Evolutionary conservation across 1,140 invertebrate species (phyloP).

Genomic region (Orchesella cincta): DNA sequence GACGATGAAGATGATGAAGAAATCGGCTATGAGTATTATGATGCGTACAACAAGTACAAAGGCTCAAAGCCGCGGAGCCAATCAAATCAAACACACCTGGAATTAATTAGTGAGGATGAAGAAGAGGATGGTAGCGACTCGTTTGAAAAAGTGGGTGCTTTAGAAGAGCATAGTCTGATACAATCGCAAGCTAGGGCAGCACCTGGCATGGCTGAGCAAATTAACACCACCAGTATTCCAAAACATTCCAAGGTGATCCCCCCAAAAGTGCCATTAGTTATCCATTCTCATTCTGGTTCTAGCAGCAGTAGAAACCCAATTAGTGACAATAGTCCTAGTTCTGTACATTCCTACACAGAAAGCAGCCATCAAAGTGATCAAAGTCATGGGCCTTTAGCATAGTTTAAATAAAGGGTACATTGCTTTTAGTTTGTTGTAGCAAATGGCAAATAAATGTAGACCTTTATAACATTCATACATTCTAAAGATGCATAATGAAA

Average conservation of each 20-base stretch:
- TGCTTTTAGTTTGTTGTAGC: too few relatives aligned
- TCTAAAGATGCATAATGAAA: too few relatives aligned
- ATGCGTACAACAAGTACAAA: background rate
- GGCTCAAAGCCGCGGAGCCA: background rate
- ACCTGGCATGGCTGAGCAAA: background rate
- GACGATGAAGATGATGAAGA: constrained; percentile 36
- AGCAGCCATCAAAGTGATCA: too few relatives aligned
- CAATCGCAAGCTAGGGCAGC: background rate
- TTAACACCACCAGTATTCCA: background rate
- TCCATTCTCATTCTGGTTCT: background rate
- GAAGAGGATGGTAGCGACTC: background rate
- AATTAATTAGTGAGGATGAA: constrained; percentile 15
- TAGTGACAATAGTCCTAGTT: too few relatives aligned
- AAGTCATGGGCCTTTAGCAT: too few relatives aligned
- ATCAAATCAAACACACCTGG: background rate
- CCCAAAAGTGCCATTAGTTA: constrained; percentile 19
- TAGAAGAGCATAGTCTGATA: background rate
- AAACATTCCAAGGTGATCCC: background rate
- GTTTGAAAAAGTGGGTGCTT: background rate
- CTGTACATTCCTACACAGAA: too few relatives aligned
- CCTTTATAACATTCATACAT: too few relatives aligned
- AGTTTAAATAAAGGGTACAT: too few relatives aligned
- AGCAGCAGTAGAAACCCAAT: too few relatives aligned
- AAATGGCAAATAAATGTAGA: too few relatives aligned
- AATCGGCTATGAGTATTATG: background rate